Evolutionary conservation across 2,888 invertebrate species (phyloP), one percentile per base, ranked within the genome.

Genomic region (Rosalia funebris): DNA sequence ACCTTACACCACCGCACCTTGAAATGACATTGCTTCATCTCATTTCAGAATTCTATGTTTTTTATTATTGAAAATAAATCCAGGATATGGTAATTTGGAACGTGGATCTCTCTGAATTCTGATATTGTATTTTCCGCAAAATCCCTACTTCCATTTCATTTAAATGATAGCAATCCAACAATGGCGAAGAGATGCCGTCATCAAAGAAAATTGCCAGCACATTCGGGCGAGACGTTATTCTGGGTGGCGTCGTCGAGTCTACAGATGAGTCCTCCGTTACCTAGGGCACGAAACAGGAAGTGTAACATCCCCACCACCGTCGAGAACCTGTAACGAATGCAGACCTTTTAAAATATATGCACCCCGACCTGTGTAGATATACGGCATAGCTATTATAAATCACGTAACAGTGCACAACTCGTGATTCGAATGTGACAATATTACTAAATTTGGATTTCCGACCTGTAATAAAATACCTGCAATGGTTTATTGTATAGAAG

Each of bases 381-480:
- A 73, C 62, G 69, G 55, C 63, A 66, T 59, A 57, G 65, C 71
- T 61, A 70, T 73, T 74, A 78, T 78, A 78, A 78, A 78, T 78
- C 77, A 78, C 73, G 72, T 75, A 75, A 76, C 75, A 72, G 74
- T 74, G 74, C 71, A 66, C 62, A 69, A 73, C 71, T 70, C 77
- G 74, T 76, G 76, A 77, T 75, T 71, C 68, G 75, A 75, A 75
- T 76, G 74, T 75, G 73, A 73, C 75, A 71, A 69, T 72, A 73
- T 72, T 66, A 68, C 71, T 68, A 67, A 75, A 66, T 66, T 61
- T 53, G 62, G 56, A 62, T 59, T 54, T 57, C 61, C 68, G 62
- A 65, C 58, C 62, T 65, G 66, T 54, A 62, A 61, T 63, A 67
- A 53, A 67, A 65, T 66, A 69, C 63, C 63, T 57, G 34, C 57